Percentiles rank a stretch among this genome's conserved stretches.
Conservation (phyloP, 2,888 invertebrate genomes). For the Cheilosia vulpina region DNA sequence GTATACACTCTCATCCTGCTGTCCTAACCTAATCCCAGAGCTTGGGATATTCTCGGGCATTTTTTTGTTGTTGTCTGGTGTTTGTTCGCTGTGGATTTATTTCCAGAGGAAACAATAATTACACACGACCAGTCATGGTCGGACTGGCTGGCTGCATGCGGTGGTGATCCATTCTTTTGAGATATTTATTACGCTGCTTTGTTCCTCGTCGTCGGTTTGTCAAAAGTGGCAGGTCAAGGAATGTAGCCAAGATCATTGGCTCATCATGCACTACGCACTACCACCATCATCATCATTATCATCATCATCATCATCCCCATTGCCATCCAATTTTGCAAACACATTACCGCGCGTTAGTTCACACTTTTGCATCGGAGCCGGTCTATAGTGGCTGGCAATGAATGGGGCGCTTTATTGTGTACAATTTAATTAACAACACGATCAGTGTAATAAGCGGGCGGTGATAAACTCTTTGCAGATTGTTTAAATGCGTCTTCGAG, state of each 20-base stretch:
- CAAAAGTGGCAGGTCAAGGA: constrained; percentile 73
- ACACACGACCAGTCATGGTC: constrained; percentile 75
- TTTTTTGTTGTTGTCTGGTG: neutral
- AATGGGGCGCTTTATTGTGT: constrained; percentile 69
- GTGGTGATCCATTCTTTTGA: constrained; percentile 27
- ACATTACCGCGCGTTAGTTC: constrained; percentile 57
- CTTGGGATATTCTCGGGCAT: neutral
- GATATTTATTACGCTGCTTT: constrained; percentile 61
- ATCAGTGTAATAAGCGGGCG: constrained; percentile 70
- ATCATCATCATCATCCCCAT: constrained; percentile 5
- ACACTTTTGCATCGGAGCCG: constrained; percentile 46
- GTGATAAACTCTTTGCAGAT: constrained; percentile 60
- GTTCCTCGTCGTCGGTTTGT: constrained; percentile 57
- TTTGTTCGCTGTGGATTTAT: constrained; percentile 77
- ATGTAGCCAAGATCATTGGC: constrained; percentile 36
- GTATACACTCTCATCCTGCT: constrained; percentile 16
- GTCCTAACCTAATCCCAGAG: constrained; percentile 64
- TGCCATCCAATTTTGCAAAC: constrained; percentile 1
- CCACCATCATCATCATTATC: neutral
- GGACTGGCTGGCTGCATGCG: constrained; percentile 17
- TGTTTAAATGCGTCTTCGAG: constrained; percentile 45
- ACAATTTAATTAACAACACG: constrained; percentile 72
- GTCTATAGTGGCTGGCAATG: constrained; percentile 2
- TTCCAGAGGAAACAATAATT: constrained; percentile 79
- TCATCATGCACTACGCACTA: constrained; percentile 34